These are phyloP conservation scores for Pangasianodon gigas DNA, from an alignment of 2,113 vertebrate species.

Conservation along the genomic window DNA sequence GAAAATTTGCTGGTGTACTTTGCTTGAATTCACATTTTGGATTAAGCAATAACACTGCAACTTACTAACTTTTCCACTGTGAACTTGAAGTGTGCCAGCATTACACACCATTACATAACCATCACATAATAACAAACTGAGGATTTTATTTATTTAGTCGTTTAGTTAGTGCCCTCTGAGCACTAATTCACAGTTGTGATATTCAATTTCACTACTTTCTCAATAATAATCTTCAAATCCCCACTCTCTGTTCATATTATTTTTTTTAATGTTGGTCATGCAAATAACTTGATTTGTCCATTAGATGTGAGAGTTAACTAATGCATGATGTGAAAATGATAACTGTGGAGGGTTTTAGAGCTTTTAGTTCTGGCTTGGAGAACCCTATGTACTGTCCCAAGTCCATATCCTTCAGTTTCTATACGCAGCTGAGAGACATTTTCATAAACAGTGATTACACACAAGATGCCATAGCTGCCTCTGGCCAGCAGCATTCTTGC, in stretches of 20 bases:
- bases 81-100: neutral
- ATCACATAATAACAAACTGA: neutral
- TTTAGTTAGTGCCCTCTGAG: neutral
- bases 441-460: slow-evolving; percentile 4
- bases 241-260: neutral
- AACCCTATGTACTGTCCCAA: neutral
- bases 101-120: neutral
- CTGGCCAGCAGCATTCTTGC: neutral
- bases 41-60: neutral
- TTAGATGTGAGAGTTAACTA: neutral
- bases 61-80: neutral
- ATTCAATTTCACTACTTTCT: neutral
- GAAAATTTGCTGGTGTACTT: neutral
- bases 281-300: neutral
- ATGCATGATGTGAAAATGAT: neutral
- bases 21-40: neutral
- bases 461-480: neutral
- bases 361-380: neutral
- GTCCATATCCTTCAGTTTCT: neutral
- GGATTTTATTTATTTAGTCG: neutral
- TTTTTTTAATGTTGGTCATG: neutral
- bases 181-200: neutral
- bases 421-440: neutral
- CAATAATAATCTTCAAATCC: neutral
- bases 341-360: too few relatives aligned